Percentiles rank a stretch among this genome's conserved stretches.
These are phyloP conservation scores for Polyommatus icarus DNA, from an alignment of 2,888 invertebrate genomes.

Conservation along the genomic window DNA sequence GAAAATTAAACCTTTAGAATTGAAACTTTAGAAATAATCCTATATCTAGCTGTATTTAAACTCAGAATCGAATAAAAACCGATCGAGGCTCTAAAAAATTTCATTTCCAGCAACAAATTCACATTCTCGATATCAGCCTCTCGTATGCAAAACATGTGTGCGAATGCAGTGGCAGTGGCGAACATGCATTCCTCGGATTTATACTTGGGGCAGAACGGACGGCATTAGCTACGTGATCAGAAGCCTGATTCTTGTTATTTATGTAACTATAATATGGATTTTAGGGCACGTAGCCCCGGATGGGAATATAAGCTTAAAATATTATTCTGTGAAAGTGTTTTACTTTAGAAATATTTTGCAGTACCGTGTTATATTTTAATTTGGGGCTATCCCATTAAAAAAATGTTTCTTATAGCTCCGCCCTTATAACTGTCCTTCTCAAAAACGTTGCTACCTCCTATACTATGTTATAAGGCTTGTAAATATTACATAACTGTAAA, in stretches of 20 bases:
- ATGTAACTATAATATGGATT: conserved; percentile 19
- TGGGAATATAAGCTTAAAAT: background rate
- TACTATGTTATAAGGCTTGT: no score
- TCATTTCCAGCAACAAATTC: conserved; percentile 20
- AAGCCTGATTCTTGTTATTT: conserved; percentile 34
- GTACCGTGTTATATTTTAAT: background rate
- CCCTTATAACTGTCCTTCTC: no score
- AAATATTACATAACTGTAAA: no score
- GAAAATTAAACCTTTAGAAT: no score
- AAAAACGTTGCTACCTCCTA: no score
- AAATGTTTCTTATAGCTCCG: no score
- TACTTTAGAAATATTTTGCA: background rate
- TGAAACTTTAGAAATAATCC: no score
- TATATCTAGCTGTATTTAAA: no score
- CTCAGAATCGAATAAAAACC: background rate
- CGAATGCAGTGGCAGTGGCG: conserved; percentile 39
- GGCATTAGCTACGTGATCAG: conserved; percentile 36
- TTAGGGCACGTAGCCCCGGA: conserved; percentile 4
- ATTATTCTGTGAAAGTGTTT: background rate
- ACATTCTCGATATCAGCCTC: conserved; percentile 35
- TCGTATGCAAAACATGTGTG: conserved; percentile 38
- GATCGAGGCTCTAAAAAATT: background rate
- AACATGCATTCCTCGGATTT: conserved; percentile 39
- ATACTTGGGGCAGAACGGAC: conserved; percentile 36
- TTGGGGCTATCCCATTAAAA: background rate